phyloP scores from a whole-genome alignment of 2,888 invertebrate genomes.

The Gonocerus acuteangulatus region DNA sequence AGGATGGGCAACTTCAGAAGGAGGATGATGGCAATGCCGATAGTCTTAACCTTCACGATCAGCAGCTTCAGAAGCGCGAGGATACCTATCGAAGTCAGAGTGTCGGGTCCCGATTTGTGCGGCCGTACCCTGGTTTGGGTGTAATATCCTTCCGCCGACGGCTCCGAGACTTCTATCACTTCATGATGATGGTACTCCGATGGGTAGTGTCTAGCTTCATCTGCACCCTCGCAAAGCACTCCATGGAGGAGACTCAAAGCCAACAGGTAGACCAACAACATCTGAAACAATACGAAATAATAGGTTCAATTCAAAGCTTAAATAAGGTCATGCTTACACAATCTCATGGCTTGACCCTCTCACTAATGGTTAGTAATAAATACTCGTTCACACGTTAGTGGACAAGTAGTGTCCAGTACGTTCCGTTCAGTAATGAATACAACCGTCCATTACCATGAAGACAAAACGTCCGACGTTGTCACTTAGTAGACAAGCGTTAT shows the following conservation, averaged over 20 bases:
- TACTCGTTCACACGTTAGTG: no score
- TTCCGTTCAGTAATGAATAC: no score
- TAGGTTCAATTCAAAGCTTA: not conserved
- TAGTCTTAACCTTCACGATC: constrained; percentile 35
- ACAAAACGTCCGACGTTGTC: no score
- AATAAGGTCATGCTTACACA: no score
- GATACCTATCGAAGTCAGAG: constrained; percentile 36
- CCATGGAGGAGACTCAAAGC: not conserved
- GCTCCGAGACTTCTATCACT: constrained; percentile 9
- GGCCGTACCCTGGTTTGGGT: constrained; percentile 16
- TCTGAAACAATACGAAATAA: not conserved
- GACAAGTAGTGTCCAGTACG: no score
- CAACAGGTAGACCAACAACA: constrained; percentile 1
- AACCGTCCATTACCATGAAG: no score
- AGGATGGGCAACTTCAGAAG: constrained; percentile 37
- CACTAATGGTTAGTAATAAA: no score
- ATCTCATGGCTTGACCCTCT: no score
- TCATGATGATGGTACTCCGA: constrained; percentile 21
- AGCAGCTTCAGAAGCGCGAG: constrained; percentile 37
- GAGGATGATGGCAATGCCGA: constrained; percentile 31
- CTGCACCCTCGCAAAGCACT: not conserved
- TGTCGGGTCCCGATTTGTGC: constrained; percentile 28
- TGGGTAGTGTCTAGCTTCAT: not conserved
- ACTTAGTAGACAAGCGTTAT: no score
- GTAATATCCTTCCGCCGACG: not conserved